Percentiles rank a stretch among this genome's conserved stretches.
phyloP scores from a whole-genome alignment of 2,113 vertebrate species.

The Tyrannus savana region DNA sequence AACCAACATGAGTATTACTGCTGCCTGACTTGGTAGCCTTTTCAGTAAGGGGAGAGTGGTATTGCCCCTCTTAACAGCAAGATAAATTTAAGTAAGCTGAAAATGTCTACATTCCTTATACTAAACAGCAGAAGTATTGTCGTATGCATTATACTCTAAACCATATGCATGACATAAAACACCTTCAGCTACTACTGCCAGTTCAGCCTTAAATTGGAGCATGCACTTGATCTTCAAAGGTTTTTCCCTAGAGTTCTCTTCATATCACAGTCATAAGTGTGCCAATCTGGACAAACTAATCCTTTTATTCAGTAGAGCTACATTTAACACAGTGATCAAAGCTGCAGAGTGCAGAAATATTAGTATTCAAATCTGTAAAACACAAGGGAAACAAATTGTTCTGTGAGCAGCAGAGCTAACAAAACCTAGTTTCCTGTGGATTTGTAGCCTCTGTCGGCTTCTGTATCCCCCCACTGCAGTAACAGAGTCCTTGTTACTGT shows the following conservation, averaged over 20 bases:
- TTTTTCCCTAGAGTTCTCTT: slow-evolving; percentile 12
- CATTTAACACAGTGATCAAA: slow-evolving; percentile 51
- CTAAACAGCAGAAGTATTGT: background rate
- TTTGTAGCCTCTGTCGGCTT: background rate
- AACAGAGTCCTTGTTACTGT: background rate
- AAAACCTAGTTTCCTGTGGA: background rate
- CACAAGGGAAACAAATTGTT: slow-evolving; percentile 36
- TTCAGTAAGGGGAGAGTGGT: background rate
- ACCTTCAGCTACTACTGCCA: background rate
- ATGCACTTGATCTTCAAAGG: slow-evolving; percentile 32
- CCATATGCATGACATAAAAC: background rate
- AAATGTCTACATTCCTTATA: background rate
- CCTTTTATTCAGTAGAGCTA: slow-evolving; percentile 28
- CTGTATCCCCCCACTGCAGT: background rate
- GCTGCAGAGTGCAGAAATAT: slow-evolving; percentile 20
- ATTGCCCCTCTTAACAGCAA: background rate
- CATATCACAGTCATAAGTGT: background rate
- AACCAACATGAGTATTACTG: background rate
- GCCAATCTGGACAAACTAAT: slow-evolving; percentile 12
- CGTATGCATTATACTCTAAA: background rate
- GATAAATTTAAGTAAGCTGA: background rate
- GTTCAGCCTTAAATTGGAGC: background rate
- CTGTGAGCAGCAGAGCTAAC: background rate
- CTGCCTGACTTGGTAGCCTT: background rate
- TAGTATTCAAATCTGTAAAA: slow-evolving; percentile 38